Evolutionary conservation across 1,140 invertebrate genomes (phyloP), one percentile per base, ranked within the genome.

Genomic region (Bombus turneri): DNA sequence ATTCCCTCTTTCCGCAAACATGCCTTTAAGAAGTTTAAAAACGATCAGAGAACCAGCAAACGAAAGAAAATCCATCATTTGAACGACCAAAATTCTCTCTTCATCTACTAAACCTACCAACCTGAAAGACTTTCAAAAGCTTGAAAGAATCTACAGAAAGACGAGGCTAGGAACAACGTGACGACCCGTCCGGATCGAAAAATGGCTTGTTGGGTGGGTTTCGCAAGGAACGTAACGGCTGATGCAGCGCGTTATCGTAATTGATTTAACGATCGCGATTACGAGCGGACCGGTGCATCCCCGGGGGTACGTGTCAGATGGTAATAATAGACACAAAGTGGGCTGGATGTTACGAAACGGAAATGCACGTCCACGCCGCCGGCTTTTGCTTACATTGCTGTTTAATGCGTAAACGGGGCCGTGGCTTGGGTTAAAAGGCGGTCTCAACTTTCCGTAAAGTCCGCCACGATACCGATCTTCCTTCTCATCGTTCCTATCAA

Each of bases 281-380:
- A 80, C 75, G 87, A 74, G 69, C 74, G 68, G 72, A 37, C 59
- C 77, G 68, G 39, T 57, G 47, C 66, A 72, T 79, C 76, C 75
- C 66, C 79, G 74, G 62, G 80, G 85, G 37, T 74, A 59, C 86
- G 79, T 66, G 77, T 88, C 82, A 69, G 79, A 81, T 89, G 87
- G 81, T 89, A 89, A 89, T 89, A 89, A 85, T 89, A 85, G 83
- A 85, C 76, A 76, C 87, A 88, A 89, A 89, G 88, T 89, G 87
- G 87, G 64, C 88, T 86, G 87, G 76, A 89, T 87, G 81, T 89
- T 89, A 81, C 88, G 88, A 89, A 89, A 89, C 88, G 88, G 88
- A 89, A 89, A 89, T 89, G 88, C 88, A 86, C 71, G 78, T 83
- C 87, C 72, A 86, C 73, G 78, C 53, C 83, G 78, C 12, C 59